Percentiles rank a stretch among this genome's conserved stretches.
Conservation (phyloP, 2,797 vertebrate genomes). For the Sandelia bainsii region DNA sequence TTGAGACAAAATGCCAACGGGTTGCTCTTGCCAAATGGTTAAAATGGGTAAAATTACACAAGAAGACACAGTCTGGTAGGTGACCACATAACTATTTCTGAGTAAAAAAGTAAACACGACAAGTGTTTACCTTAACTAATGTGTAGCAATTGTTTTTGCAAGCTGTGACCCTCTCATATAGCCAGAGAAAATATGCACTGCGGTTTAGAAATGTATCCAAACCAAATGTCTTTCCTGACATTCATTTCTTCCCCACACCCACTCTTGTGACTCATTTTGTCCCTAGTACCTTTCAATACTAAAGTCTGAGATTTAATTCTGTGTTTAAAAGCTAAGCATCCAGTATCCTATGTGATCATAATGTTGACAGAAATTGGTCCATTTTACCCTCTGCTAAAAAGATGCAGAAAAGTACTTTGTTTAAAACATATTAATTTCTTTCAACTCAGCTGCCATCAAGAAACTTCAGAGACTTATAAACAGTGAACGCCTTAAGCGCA, state of each 20-base stretch:
- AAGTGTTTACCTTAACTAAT: constrained; percentile 5
- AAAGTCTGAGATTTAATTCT: constrained; percentile 13
- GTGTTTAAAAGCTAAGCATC: neutral
- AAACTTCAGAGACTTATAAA: constrained; percentile 74
- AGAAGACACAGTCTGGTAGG: constrained; percentile 71
- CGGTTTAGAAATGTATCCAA: constrained; percentile 55
- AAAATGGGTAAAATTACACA: constrained; percentile 66
- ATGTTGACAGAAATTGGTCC: neutral
- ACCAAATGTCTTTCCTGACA: constrained; percentile 38
- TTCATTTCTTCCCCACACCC: constrained; percentile 28
- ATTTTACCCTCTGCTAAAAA: neutral
- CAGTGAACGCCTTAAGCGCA: constrained; percentile 50
- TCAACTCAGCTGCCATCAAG: constrained; percentile 68
- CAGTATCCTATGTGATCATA: neutral
- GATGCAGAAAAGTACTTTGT: neutral
- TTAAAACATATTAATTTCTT: constrained; percentile 26
- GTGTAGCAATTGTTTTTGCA: constrained; percentile 17
- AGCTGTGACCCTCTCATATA: neutral
- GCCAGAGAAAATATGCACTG: constrained; percentile 55
- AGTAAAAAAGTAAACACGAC: constrained; percentile 3
- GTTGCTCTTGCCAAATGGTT: constrained; percentile 68
- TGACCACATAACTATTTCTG: constrained; percentile 12
- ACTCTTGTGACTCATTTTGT: constrained; percentile 69
- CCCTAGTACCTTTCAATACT: constrained; percentile 25
- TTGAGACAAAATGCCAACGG: constrained; percentile 46